A percentile compares a stretch with the other conserved stretches of the same genome.
Evolutionary conservation across 2,113 vertebrate genomes (phyloP).

Genomic region (Scomber colias): DNA sequence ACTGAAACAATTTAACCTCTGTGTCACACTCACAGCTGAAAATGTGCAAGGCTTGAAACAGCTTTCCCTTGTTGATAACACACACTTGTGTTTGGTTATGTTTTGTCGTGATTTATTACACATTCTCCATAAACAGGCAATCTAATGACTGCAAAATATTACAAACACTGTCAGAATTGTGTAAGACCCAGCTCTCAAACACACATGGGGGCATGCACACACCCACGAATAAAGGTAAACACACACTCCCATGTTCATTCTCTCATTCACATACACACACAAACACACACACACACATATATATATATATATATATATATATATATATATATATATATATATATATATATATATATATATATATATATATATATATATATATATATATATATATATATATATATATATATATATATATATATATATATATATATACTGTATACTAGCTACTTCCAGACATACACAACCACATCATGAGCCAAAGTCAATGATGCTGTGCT

Average conservation of each 20-base stretch:
- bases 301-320: too few relatives aligned
- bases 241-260: slow-evolving; percentile 5
- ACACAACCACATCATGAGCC: slow-evolving; percentile 25
- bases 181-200: slow-evolving; percentile 49
- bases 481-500: slow-evolving; percentile 42
- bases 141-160: slow-evolving; percentile 73
- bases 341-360: too few relatives aligned
- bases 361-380: too few relatives aligned
- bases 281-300: background rate
- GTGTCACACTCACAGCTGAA: slow-evolving; percentile 52
- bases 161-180: slow-evolving; percentile 77
- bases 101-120: slow-evolving; percentile 77
- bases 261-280: background rate
- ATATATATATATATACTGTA: too few relatives aligned
- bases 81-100: slow-evolving; percentile 76
- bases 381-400: too few relatives aligned
- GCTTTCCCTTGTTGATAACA: slow-evolving; percentile 77
- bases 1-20: slow-evolving; percentile 44
- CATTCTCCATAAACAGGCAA: slow-evolving; percentile 72
- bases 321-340: too few relatives aligned
- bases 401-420: too few relatives aligned
- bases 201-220: slow-evolving; percentile 23
- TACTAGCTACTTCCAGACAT: slow-evolving; percentile 2
- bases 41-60: slow-evolving; percentile 58
- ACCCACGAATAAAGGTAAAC: slow-evolving; percentile 16